These are phyloP conservation scores for Rapana venosa DNA, from an alignment of 2,888 invertebrate species.

Conservation along the genomic window DNA sequence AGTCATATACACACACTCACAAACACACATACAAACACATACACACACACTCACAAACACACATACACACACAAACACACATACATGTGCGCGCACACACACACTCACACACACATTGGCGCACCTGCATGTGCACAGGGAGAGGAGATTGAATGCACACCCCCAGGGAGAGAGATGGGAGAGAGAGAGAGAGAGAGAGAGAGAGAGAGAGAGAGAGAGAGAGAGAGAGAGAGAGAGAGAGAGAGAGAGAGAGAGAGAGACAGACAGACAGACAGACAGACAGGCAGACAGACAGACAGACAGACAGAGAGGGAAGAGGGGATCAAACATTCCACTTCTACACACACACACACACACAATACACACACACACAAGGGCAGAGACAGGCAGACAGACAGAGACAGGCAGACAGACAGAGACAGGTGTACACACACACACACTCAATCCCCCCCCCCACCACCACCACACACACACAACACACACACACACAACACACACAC, in stretches of 20 bases:
- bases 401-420: neutral
- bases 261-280: too few relatives aligned
- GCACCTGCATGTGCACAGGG: neutral
- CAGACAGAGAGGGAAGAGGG: too few relatives aligned
- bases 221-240: neutral
- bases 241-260: neutral
- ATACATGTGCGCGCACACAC: neutral
- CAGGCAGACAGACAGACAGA: neutral
- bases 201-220: neutral
- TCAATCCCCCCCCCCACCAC: neutral
- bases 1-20: neutral
- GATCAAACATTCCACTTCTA: too few relatives aligned
- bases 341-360: conserved; percentile 7
- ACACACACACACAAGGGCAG: neutral
- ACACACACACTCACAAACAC: conserved; percentile 24
- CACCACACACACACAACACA: neutral
- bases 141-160: neutral
- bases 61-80: too few relatives aligned
- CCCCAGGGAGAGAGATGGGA: neutral
- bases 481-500: conserved; percentile 16
- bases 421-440: neutral
- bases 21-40: conserved; percentile 15
- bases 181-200: neutral
- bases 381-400: too few relatives aligned
- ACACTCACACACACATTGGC: conserved; percentile 23